Base-by-base conservation (phyloP, 2,113 vertebrate species). In the Orycteropus afer region DNA sequence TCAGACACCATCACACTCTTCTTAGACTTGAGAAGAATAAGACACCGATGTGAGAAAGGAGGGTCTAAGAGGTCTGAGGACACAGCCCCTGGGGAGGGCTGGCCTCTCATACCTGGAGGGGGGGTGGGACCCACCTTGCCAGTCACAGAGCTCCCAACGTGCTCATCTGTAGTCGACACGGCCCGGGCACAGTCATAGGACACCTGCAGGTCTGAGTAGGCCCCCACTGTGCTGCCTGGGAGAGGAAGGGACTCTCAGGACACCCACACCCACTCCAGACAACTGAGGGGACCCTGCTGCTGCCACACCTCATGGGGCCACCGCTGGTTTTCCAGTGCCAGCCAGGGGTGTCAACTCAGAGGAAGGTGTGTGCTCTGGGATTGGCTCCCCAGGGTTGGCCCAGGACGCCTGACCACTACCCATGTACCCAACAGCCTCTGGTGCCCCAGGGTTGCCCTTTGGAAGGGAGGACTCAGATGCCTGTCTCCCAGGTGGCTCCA, bases 1-100 rank as follows among this genome's bases (percentile, higher is more conserved):
- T 98, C 98, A 78, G 98, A 98, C 98, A 99, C 98, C 0, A 98
- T 98, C 98, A 99, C 98, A 0, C 95, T 99, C 98, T 99, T 99
- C 98, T 99, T 99, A 0, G 98, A 97, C 99, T 99, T 96, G 53
- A 77, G 37, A 77, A 71, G 87, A 93, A 47, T 23, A 96, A 78
- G 25, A 61, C 32, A 89, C 9, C 61, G 12, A 29, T 0, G 2
- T 93, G 34, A 87, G 69, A 69, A 47, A 53, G 73, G 34, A 4
- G 10, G 20, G 17, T 9, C 67, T 10, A 2, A 0, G 3, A 0
- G 1, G 7, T 23, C 25, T 55, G 32, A 32, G 47, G 22, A 2
- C 51, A 25, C 17, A 15, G 45, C 22, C 25, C 65, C 53, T 34
- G 86, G 29, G 80, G 18, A 10, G 59, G 11, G n/a, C 20, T 20